Conservation (phyloP, 1,140 invertebrate species). For the Drosophila setifemur region DNA sequence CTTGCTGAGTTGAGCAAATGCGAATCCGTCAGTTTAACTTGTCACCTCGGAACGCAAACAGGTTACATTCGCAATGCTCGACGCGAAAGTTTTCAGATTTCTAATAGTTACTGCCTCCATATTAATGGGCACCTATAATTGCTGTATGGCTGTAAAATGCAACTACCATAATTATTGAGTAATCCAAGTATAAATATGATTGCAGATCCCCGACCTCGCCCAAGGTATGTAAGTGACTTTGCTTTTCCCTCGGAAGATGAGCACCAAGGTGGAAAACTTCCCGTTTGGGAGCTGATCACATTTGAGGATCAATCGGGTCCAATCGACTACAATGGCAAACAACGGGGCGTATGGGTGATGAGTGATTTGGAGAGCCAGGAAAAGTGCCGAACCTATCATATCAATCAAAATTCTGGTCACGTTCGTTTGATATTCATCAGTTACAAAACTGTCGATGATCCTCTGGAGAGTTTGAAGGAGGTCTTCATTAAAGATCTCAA, state of each 20-base stretch:
- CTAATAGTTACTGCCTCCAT: too few species aligned
- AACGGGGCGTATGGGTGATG: slow-evolving; percentile 1
- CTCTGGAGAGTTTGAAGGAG: neutral
- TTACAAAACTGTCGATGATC: neutral
- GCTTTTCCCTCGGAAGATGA: slow-evolving; percentile 4
- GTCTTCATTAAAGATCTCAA: neutral
- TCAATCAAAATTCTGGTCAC: neutral
- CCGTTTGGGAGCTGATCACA: neutral
- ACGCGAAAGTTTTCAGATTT: too few species aligned
- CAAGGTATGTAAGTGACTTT: slow-evolving; percentile 15
- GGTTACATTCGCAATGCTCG: slow-evolving; percentile 10
- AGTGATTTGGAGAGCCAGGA: neutral
- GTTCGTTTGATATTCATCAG: slow-evolving; percentile 14
- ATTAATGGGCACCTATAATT: neutral
- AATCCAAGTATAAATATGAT: neutral
- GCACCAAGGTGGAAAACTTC: neutral
- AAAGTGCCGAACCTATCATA: neutral
- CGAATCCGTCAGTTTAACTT: neutral
- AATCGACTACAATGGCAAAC: neutral
- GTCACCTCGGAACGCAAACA: slow-evolving; percentile 9
- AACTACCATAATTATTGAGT: neutral
- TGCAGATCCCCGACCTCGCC: neutral
- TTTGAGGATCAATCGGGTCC: neutral
- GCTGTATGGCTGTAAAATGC: neutral
- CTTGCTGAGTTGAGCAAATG: neutral